These are phyloP conservation scores for Stenolophus ochropezus DNA, from an alignment of 2,888 invertebrate genomes.

Conservation along the genomic window DNA sequence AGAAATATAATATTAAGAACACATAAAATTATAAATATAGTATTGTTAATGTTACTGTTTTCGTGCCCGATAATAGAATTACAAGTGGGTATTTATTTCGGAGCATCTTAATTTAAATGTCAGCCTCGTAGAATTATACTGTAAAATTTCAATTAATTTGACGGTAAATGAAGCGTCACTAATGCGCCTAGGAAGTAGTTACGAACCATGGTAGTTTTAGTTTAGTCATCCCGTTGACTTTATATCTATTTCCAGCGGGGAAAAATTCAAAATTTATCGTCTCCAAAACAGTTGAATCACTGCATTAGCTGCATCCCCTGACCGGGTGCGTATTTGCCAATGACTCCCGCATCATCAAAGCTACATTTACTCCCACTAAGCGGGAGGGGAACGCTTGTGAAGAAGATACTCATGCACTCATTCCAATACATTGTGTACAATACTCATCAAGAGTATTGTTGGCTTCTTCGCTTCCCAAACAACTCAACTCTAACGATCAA, in stretches of 20 bases:
- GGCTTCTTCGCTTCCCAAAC: too few relatives aligned
- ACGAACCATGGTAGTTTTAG: constrained; percentile 13
- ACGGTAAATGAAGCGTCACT: constrained; percentile 20
- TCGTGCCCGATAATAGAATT: too few relatives aligned
- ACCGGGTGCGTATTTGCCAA: constrained; percentile 50
- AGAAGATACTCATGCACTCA: constrained; percentile 45
- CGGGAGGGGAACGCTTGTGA: constrained; percentile 39
- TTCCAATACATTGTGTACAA: constrained; percentile 28
- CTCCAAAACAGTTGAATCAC: constrained; percentile 57
- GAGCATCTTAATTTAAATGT: not conserved
- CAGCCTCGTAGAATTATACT: constrained; percentile 3
- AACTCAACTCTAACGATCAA: too few relatives aligned
- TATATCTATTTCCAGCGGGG: constrained; percentile 24
- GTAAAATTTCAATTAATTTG: constrained; percentile 36
- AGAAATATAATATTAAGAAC: too few relatives aligned
- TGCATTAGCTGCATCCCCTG: not conserved
- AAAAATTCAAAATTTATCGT: constrained; percentile 38
- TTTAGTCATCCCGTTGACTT: constrained; percentile 19
- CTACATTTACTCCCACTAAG: constrained; percentile 50
- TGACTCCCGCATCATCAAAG: constrained; percentile 58
- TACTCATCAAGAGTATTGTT: constrained; percentile 24
- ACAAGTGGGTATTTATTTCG: not conserved
- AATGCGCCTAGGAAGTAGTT: constrained; percentile 37
- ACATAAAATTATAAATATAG: too few relatives aligned
- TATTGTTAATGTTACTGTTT: too few relatives aligned